Conservation (phyloP, 2,888 invertebrate genomes). For the Cyclophora punctaria region DNA sequence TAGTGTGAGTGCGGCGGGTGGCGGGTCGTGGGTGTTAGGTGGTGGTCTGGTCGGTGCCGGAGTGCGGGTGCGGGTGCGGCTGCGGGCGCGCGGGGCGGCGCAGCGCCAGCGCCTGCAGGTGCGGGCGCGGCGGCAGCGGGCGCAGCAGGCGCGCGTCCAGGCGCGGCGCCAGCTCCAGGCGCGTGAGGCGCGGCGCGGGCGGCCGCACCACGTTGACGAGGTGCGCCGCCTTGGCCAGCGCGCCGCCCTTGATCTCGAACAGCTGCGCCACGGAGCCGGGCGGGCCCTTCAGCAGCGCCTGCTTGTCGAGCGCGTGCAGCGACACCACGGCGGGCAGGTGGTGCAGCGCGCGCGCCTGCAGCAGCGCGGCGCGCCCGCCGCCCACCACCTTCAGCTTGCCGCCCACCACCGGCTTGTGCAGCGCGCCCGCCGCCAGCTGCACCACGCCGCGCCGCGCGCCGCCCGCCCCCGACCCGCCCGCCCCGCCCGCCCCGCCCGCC, state of each 20-base stretch:
- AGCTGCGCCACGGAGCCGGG: slow-evolving; percentile 55
- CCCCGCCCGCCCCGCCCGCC: too few species aligned
- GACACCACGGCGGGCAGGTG: slow-evolving; percentile 53
- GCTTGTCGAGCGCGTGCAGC: slow-evolving; percentile 45
- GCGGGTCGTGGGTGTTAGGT: too few species aligned
- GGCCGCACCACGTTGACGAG: slow-evolving; percentile 59
- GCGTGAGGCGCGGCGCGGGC: slow-evolving; percentile 44
- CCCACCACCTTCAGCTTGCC: slow-evolving; percentile 51
- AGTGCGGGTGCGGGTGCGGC: slow-evolving; percentile 16
- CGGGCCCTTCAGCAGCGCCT: slow-evolving; percentile 43
- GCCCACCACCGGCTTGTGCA: slow-evolving; percentile 39
- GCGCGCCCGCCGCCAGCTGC: slow-evolving; percentile 33
- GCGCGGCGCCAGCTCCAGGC: slow-evolving; percentile 33
- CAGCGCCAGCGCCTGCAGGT: slow-evolving; percentile 55
- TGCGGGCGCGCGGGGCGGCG: slow-evolving; percentile 45
- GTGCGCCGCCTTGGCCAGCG: slow-evolving; percentile 46
- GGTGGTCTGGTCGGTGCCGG: too few species aligned
- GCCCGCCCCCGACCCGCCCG: background rate
- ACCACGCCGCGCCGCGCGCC: slow-evolving; percentile 35
- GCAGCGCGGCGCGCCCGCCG: slow-evolving; percentile 47
- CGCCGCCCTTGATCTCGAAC: slow-evolving; percentile 60
- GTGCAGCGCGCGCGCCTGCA: slow-evolving; percentile 33
- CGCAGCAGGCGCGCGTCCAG: slow-evolving; percentile 37
- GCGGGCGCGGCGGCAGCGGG: slow-evolving; percentile 40
- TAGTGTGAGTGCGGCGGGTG: too few species aligned